Percentiles rank a stretch among this genome's conserved stretches.
These are phyloP conservation scores for Geotrypetes seraphini DNA, from an alignment of 2,797 vertebrate genomes.

Conservation along the genomic window DNA sequence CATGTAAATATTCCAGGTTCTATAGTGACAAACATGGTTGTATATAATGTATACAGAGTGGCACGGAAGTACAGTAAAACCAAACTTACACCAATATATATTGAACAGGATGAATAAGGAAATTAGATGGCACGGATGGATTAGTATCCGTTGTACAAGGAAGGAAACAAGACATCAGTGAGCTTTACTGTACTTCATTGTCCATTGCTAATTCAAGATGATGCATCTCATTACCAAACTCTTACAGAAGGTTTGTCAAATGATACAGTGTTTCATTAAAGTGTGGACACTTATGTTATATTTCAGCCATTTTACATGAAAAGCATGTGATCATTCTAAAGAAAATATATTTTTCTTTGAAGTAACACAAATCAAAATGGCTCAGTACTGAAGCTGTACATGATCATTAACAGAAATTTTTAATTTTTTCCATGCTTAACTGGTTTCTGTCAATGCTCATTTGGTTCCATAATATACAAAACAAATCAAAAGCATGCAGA, in stretches of 20 bases:
- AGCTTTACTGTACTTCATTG: constrained; percentile 60
- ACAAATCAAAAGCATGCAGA: constrained; percentile 62
- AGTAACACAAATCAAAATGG: constrained; percentile 27
- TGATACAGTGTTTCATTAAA: no score
- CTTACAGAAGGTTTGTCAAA: constrained; percentile 43
- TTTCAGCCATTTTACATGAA: constrained; percentile 44
- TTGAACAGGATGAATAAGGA: constrained; percentile 45
- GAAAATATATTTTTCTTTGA: constrained; percentile 16
- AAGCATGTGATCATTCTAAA: constrained; percentile 31
- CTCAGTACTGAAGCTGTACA: constrained; percentile 26
- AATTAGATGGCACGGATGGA: constrained; percentile 60
- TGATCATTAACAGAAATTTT: constrained; percentile 49
- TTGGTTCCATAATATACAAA: constrained; percentile 38
- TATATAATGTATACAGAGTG: constrained; percentile 52
- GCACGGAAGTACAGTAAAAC: constrained; percentile 49
- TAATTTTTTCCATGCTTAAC: constrained; percentile 6
- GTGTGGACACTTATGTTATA: constrained; percentile 47
- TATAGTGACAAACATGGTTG: constrained; percentile 46
- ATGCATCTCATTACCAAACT: constrained; percentile 28
- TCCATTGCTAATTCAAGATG: constrained; percentile 22
- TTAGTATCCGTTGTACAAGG: constrained; percentile 54
- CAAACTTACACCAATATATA: constrained; percentile 36
- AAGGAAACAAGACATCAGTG: constrained; percentile 37
- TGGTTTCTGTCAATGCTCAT: constrained; percentile 48
- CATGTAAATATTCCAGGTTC: background rate